phyloP scores from a whole-genome alignment of 1,140 invertebrate species.

The Heliothis subflexa region DNA sequence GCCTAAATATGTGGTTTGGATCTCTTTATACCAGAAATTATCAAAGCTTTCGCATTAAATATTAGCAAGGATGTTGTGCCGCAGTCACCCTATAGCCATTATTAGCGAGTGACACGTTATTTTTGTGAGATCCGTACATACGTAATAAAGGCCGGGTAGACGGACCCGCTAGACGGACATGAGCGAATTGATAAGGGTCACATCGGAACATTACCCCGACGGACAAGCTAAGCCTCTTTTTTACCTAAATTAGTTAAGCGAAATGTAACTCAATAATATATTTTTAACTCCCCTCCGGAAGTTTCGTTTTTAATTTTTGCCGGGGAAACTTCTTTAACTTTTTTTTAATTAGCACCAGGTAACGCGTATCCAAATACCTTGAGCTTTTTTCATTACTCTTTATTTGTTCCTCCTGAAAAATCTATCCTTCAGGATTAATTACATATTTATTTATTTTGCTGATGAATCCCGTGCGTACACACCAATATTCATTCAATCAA shows the following conservation, averaged over 20 bases:
- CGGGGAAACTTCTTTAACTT: slow-evolving; percentile 29
- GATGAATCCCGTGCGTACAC: slow-evolving; percentile 26
- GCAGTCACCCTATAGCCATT: slow-evolving; percentile 22
- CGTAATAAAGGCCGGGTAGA: slow-evolving; percentile 47
- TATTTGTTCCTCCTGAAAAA: slow-evolving; percentile 5
- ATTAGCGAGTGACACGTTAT: slow-evolving; percentile 38
- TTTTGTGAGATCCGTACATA: slow-evolving; percentile 43
- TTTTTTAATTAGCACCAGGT: slow-evolving; percentile 33
- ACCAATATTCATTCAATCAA: slow-evolving; percentile 32
- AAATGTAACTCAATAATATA: slow-evolving; percentile 32
- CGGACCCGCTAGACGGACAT: slow-evolving; percentile 51
- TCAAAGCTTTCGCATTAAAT: slow-evolving; percentile 34
- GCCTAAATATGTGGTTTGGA: neutral
- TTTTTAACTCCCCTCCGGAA: slow-evolving; percentile 3
- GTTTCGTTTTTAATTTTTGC: slow-evolving; percentile 26
- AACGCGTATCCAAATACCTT: slow-evolving; percentile 25
- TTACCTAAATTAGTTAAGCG: slow-evolving; percentile 45
- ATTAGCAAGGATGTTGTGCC: slow-evolving; percentile 17
- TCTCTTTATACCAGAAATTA: slow-evolving; percentile 25
- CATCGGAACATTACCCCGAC: slow-evolving; percentile 55
- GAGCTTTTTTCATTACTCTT: slow-evolving; percentile 33
- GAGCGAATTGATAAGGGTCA: slow-evolving; percentile 66
- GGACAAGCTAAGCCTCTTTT: slow-evolving; percentile 47
- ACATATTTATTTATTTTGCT: slow-evolving; percentile 22
- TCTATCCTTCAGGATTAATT: slow-evolving; percentile 26